Conservation (phyloP, 2,113 vertebrate species). For the Chloroceryle aenea region DNA sequence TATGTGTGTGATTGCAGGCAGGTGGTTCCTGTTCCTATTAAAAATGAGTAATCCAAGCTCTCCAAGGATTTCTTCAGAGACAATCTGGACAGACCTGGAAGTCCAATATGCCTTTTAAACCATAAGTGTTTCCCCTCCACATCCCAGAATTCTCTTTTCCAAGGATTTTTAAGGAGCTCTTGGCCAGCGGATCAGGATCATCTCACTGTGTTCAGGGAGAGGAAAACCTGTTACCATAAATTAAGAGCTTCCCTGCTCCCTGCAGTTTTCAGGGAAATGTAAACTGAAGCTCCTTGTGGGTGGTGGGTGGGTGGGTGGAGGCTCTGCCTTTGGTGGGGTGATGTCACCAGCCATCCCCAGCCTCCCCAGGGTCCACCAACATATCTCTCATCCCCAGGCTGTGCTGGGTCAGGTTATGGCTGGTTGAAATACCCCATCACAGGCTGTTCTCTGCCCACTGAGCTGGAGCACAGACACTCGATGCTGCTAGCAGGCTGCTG, state of each 20-base stretch:
- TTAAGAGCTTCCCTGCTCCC: neutral
- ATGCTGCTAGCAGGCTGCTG: neutral
- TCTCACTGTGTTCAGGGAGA: neutral
- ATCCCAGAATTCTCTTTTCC: neutral
- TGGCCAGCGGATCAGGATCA: neutral
- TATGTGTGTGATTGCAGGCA: conserved; percentile 49
- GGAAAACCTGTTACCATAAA: neutral
- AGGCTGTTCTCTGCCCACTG: rapidly evolving
- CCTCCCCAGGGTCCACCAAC: neutral
- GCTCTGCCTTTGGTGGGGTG: neutral
- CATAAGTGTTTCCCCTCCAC: conserved; percentile 2
- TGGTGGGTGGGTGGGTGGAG: neutral
- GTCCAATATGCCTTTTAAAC: conserved; percentile 36
- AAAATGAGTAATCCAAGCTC: conserved; percentile 57
- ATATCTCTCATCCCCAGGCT: neutral
- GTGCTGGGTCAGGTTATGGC: neutral
- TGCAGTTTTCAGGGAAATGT: neutral
- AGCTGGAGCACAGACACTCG: rapidly evolving
- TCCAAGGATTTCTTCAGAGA: conserved; percentile 42
- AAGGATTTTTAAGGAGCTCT: neutral
- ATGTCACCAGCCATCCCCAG: neutral
- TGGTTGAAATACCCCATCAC: neutral
- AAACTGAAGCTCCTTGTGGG: rapidly evolving
- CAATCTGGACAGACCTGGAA: conserved; percentile 21
- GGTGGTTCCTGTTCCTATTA: conserved; percentile 70